Base-by-base conservation (phyloP, 1,140 invertebrate genomes). In the Orussus abietinus region DNA sequence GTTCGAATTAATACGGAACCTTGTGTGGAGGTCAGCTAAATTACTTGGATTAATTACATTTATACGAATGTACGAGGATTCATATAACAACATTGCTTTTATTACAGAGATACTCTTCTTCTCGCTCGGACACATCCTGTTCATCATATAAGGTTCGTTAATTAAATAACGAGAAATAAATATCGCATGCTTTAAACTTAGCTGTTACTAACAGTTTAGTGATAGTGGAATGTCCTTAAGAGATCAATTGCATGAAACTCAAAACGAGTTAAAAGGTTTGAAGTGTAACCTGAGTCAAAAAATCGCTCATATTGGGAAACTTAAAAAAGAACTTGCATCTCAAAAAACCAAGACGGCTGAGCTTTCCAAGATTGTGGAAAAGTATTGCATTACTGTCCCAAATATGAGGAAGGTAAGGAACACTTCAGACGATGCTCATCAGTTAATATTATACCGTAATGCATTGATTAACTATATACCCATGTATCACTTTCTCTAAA, bases 1-100 rank as follows among this genome's bases (percentile, higher is more conserved):
- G 47, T 49, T 10, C 42, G 32, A 35, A 50, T 53, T 4, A 41
- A 31, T 25, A 7, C 9, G 13, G 49, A 49, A 15, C 12, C 30
- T 12, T 18, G 13, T 35, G 6, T 29, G 14, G 34, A 47, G 28
- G 53, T 49, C 9, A 46, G 45, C 37, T 15, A 7, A 9, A 9
- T 1, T 32, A n/a, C n/a, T n/a, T n/a, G n/a, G n/a, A n/a, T n/a
- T n/a, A n/a, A n/a, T n/a, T n/a, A n/a, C n/a, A n/a, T n/a, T n/a
- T n/a, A n/a, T n/a, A n/a, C n/a, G n/a, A n/a, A n/a, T n/a, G n/a
- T n/a, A n/a, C n/a, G n/a, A n/a, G n/a, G n/a, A n/a, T n/a, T n/a
- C n/a, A n/a, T n/a, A n/a, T n/a, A n/a, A n/a, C n/a, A n/a, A n/a
- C n/a, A n/a, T n/a, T n/a, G n/a, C n/a, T n/a, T 25, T 25, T 25